Percentiles rank a stretch among this genome's conserved stretches.
Conservation (phyloP, 2,888 invertebrate genomes). For the Thecocarcelia acutangulata region DNA sequence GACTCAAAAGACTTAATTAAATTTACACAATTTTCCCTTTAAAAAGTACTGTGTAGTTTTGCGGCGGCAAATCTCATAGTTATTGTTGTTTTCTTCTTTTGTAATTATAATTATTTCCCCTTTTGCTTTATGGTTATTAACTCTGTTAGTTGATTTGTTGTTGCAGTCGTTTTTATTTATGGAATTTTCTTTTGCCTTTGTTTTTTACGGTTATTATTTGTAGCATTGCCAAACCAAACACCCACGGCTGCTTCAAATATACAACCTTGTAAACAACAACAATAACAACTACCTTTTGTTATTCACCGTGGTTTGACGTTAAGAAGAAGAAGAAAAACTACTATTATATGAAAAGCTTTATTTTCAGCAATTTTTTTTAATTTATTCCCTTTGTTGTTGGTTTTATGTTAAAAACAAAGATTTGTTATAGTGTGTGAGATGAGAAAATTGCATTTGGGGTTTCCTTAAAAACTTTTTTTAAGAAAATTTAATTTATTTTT, state of each 20-base stretch:
- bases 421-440: conserved; percentile 17
- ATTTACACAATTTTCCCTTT: conserved; percentile 62
- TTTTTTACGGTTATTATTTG: conserved; percentile 26
- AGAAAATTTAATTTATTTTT: conserved; percentile 10
- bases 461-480: conserved; percentile 5
- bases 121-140: conserved; percentile 37
- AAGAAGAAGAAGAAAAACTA: neutral
- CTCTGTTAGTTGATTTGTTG: conserved; percentile 30
- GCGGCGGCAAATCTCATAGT: neutral
- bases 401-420: conserved; percentile 5
- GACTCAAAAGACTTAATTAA: conserved; percentile 59
- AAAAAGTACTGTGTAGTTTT: conserved; percentile 42
- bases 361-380: neutral
- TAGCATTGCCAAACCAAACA: conserved; percentile 37
- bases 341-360: no score
- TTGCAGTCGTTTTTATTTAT: conserved; percentile 4
- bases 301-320: neutral
- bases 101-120: conserved; percentile 12
- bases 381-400: conserved; percentile 38
- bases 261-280: conserved; percentile 66
- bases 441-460: conserved; percentile 45
- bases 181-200: conserved; percentile 36
- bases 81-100: conserved; percentile 7
- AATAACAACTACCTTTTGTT: conserved; percentile 57
- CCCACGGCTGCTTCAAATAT: conserved; percentile 13